Evolutionary conservation across 2,797 vertebrate species (phyloP), one percentile per base, ranked within the genome.

Genomic region (Loris lydekkerianus): DNA sequence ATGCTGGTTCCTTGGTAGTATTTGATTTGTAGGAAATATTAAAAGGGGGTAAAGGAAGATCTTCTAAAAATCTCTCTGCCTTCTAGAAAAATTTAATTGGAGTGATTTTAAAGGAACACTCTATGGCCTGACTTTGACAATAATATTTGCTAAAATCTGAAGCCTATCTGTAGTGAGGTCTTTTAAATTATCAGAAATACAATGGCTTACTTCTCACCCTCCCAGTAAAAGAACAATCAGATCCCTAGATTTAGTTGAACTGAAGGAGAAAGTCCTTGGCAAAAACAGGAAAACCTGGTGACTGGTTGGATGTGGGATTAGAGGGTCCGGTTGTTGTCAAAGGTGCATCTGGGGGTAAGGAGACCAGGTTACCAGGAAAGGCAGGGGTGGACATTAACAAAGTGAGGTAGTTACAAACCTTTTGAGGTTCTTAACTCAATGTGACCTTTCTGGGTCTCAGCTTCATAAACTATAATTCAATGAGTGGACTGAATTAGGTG

Each of bases 31-130:
- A 43, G 65, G 58, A 93, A 86, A 18, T 65, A 72, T 7, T 56
- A 73, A 75, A 40, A 84, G 67, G 7, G 37, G 29, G 31, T 34
- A 58, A 89, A 88, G 88, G 43, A 89, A 87, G 49, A 40, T n/a
- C 25, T 92, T 76, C 72, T 10, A 80, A 65, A 93, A 90, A 70
- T 70, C 69, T 80, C 46, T 78, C 46, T 91, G 86, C 72, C 37
- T 89, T 93, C 90, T 40, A 91, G 29, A 75, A 85, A 92, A 94
- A 92, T 72, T 76, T 78, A 86, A 49, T 21, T 65, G 80, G 56
- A 65, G 2, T 43, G 89, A 29, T 91, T 94, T 89, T 85, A 81
- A 77, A 94, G 46, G 13, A 93, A 93, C 29, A 76, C 14, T 0
- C 2, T 56, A 73, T 14, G 31, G 31, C 77, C 53, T 56, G 65